Evolutionary conservation across 2,797 vertebrate genomes (phyloP).

Genomic region (Lepus oiostolus): DNA sequence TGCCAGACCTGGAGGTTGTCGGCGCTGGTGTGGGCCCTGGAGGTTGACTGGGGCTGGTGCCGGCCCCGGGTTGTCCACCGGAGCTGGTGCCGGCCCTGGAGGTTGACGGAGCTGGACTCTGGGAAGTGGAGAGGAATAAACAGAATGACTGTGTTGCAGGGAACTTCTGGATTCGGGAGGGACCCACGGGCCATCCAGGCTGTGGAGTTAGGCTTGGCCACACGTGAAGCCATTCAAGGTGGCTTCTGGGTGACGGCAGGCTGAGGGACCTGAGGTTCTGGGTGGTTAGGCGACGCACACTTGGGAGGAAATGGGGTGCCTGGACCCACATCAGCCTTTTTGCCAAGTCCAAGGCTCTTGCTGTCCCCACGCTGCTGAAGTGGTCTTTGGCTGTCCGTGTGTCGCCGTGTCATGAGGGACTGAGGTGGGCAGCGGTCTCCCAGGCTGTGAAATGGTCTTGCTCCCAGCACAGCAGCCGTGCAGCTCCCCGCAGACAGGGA

Average conservation of each 20-base stretch:
- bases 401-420: background rate
- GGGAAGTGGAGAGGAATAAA: background rate
- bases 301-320: too few relatives aligned
- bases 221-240: background rate
- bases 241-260: background rate
- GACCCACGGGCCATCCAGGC: background rate
- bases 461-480: rapidly evolving
- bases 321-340: background rate
- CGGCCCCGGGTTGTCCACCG: too few relatives aligned
- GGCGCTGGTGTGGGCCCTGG: too few relatives aligned
- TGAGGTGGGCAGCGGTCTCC: background rate
- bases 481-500: background rate
- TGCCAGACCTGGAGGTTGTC: too few relatives aligned
- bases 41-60: too few relatives aligned
- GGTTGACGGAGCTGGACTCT: background rate
- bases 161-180: background rate
- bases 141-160: background rate
- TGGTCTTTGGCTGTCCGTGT: background rate
- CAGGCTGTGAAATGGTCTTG: background rate
- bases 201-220: background rate
- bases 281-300: background rate
- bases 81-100: too few relatives aligned
- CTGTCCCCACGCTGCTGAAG: background rate
- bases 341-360: background rate
- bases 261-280: background rate